Conservation (phyloP, 2,797 vertebrate species). For the Falco novaeseelandiae region DNA sequence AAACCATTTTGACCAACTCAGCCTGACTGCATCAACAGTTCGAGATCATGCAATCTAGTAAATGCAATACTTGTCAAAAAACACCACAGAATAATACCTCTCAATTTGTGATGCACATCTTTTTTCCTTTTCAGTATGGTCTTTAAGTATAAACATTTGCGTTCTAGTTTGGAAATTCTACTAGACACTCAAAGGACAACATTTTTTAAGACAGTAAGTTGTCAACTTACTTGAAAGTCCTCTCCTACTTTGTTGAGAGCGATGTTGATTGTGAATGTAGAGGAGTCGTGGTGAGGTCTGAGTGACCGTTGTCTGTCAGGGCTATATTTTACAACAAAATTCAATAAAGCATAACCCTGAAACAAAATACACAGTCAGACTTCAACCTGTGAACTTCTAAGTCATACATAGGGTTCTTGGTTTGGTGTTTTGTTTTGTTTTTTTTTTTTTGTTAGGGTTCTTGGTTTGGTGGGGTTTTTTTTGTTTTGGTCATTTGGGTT, state of each 20-base stretch:
- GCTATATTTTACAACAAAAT: conserved; percentile 98
- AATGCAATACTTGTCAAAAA: background rate
- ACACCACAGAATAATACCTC: accelerated
- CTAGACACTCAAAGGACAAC: background rate
- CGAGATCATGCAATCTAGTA: background rate
- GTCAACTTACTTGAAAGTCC: conserved; percentile 87
- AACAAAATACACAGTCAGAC: background rate
- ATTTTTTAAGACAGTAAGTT: background rate
- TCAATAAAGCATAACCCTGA: conserved; percentile 90
- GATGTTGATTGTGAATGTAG: conserved; percentile 97
- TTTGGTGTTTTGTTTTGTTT: background rate
- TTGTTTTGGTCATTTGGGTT: background rate
- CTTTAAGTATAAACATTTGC: background rate
- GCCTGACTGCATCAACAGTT: background rate
- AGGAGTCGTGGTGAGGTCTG: conserved; percentile 94
- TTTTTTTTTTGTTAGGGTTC: background rate
- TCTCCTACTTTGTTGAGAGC: conserved; percentile 93
- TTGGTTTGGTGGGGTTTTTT: background rate
- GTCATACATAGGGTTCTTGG: background rate
- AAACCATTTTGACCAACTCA: background rate
- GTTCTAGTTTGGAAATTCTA: background rate
- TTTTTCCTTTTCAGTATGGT: background rate
- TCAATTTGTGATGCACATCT: background rate
- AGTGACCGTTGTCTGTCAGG: conserved; percentile 89
- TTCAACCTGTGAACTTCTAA: background rate